Evolutionary conservation across 2,113 vertebrate species (phyloP).

Genomic region (Lontra canadensis): DNA sequence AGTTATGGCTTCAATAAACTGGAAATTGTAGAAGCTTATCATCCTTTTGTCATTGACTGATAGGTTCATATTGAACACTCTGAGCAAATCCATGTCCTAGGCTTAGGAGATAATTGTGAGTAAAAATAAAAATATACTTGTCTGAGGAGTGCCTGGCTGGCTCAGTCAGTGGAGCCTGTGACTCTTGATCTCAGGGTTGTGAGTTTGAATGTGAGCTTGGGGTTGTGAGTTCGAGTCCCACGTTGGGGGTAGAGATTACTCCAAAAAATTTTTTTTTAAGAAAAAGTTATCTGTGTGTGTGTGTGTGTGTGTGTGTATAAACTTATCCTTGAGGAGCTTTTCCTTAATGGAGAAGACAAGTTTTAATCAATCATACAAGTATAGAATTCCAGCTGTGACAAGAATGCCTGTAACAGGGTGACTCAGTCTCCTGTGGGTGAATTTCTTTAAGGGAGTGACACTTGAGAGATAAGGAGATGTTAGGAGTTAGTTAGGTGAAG

Average conservation of each 20-base stretch:
- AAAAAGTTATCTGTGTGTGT: too few species aligned
- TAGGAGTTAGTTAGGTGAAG: conserved; percentile 13
- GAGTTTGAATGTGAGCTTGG: neutral
- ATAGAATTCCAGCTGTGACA: neutral
- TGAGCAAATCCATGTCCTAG: neutral
- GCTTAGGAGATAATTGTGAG: neutral
- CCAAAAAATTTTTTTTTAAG: neutral
- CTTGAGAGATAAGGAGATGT: neutral
- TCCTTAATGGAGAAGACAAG: neutral
- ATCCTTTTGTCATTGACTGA: neutral
- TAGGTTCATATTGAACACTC: neutral
- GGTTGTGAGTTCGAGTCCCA: neutral
- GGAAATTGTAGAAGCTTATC: neutral
- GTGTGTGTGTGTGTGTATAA: neutral
- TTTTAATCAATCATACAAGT: conserved; percentile 9
- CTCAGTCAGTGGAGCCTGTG: neutral
- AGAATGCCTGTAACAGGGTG: neutral
- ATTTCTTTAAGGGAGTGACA: neutral
- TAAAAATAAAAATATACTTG: conserved; percentile 15
- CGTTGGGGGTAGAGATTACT: neutral
- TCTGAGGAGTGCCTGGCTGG: neutral
- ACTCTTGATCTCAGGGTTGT: neutral
- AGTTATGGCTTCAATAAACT: neutral
- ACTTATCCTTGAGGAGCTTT: neutral
- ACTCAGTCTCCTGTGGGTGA: neutral